These are phyloP conservation scores for Himantopus leucocephalus DNA, from an alignment of 2,113 vertebrate species.

Conservation along the genomic window DNA sequence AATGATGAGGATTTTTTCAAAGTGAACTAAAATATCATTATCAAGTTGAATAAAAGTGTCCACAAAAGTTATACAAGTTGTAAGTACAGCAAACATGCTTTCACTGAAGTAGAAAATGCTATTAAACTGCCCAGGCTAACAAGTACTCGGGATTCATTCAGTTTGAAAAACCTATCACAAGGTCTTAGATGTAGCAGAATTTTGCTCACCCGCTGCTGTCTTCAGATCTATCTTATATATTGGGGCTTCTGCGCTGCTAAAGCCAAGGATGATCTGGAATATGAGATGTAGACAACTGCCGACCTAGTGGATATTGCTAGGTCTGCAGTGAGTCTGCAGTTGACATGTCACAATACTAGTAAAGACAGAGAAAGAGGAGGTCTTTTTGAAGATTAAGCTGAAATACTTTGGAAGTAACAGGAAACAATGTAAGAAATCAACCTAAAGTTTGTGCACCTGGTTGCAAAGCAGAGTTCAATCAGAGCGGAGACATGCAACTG, in stretches of 20 bases:
- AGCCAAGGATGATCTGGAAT: not conserved
- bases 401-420: not conserved
- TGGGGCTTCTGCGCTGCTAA: not conserved
- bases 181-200: not conserved
- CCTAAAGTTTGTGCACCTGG: not conserved
- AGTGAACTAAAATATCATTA: not conserved
- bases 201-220: not conserved
- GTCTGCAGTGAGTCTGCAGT: not conserved
- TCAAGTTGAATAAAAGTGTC: not conserved
- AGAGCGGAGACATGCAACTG: not conserved
- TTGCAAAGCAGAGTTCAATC: not conserved
- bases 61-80: not conserved
- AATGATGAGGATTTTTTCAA: not conserved
- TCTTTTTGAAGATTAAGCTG: not conserved
- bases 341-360: not conserved
- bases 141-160: not conserved
- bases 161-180: not conserved
- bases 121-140: not conserved
- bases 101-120: not conserved
- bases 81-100: not conserved
- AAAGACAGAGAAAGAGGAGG: not conserved
- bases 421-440: not conserved
- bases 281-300: not conserved
- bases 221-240: not conserved
- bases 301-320: not conserved